Evolutionary conservation across 2,797 vertebrate species (phyloP).

Genomic region (Smutsia temminckii): DNA sequence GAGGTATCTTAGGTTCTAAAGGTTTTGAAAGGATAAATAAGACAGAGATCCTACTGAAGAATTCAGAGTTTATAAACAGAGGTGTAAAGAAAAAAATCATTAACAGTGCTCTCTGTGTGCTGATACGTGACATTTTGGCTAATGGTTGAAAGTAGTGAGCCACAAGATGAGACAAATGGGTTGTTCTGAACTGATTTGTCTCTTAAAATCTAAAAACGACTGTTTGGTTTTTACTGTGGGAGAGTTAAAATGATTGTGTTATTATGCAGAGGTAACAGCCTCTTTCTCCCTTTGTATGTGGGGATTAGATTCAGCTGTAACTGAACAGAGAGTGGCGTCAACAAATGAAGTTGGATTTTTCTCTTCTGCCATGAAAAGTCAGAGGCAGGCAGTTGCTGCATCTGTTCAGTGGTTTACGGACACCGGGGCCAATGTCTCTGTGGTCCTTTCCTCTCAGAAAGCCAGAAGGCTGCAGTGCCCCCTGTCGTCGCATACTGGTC

Average conservation of each 20-base stretch:
- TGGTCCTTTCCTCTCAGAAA: neutral
- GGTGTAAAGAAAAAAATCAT: neutral
- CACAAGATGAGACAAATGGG: neutral
- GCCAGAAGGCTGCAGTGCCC: neutral
- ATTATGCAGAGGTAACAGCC: neutral
- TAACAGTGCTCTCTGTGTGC: neutral
- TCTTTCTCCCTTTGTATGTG: neutral
- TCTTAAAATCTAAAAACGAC: constrained; percentile 28
- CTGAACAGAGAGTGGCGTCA: neutral
- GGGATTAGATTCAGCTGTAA: neutral
- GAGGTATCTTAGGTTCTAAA: neutral
- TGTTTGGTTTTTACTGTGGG: neutral
- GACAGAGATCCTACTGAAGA: neutral
- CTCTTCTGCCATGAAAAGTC: neutral
- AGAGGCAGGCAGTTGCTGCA: neutral
- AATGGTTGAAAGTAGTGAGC: neutral
- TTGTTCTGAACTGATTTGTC: neutral
- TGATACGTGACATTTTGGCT: constrained; percentile 11
- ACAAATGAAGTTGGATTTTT: neutral
- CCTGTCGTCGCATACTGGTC: neutral
- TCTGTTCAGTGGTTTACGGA: neutral
- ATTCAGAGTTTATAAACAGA: constrained; percentile 10
- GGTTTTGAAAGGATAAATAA: neutral
- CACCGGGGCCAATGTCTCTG: neutral
- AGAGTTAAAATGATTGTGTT: constrained; percentile 32